Conservation (phyloP, 2,113 vertebrate species). For the Petromus typicus region DNA sequence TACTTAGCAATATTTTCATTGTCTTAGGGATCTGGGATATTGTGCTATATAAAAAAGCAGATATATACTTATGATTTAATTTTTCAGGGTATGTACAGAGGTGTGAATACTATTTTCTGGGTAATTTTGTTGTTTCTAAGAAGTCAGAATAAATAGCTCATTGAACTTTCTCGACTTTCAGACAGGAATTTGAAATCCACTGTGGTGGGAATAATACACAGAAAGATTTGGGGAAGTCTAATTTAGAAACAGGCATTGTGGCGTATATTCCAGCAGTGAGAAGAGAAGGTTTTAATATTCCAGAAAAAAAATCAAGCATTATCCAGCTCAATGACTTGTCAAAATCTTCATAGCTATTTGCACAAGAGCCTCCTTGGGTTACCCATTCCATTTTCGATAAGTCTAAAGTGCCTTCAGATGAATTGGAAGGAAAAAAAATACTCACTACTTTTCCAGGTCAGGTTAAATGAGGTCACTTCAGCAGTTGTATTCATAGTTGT, state of each 20-base stretch:
- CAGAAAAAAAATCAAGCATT: not conserved
- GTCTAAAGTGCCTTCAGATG: not conserved
- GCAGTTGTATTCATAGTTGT: not conserved
- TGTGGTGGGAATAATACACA: not conserved
- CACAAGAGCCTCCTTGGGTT: not conserved
- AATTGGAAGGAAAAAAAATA: not conserved
- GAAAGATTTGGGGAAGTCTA: conserved; percentile 37
- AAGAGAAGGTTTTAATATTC: conserved; percentile 5
- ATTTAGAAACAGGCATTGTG: conserved; percentile 11
- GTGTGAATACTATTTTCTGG: not conserved
- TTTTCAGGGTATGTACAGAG: not conserved
- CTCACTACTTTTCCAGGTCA: not conserved
- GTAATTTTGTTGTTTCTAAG: conserved; percentile 2
- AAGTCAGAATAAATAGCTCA: conserved; percentile 2
- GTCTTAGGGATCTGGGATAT: not conserved
- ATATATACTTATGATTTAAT: not conserved
- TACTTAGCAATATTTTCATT: not conserved
- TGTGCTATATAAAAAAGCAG: not conserved
- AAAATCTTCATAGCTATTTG: conserved; percentile 35
- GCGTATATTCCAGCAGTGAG: not conserved
- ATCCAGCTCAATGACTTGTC: conserved; percentile 52
- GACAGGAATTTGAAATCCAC: conserved; percentile 8
- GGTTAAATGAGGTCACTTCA: not conserved
- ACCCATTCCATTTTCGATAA: not conserved
- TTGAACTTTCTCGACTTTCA: not conserved